Base-by-base conservation (phyloP, 2,797 vertebrate species). In the Urophycis tenuis region DNA sequence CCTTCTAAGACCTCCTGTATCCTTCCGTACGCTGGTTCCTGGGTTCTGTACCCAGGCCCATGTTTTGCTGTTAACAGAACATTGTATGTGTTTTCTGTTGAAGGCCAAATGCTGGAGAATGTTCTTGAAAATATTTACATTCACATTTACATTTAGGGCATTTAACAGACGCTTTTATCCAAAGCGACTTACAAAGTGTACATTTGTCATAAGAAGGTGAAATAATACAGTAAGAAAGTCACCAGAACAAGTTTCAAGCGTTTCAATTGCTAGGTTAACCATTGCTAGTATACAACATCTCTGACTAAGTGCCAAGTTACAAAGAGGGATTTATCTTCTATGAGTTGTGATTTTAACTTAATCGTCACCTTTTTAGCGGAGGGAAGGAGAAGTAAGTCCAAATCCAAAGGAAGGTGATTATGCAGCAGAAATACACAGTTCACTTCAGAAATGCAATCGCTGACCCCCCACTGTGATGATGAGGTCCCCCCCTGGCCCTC, bases 1-100 rank as follows among this genome's bases (percentile, higher is more conserved):
- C 81, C 72, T 75, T 3, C 78, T 7, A n/a, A n/a, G n/a, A 53
- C 79, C 22, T 7, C n/a, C 22, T n/a, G 53, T 60, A 60, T 25
- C 45, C 11, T 64, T 64, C n/a, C 14, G 3, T 7, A 17, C 5
- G 41, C 17, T 22, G 45, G 17, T 5, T n/a, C n/a, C 5, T 53
- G 49, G 4, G 53, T n/a, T 25, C 2, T 53, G 19, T 64, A 25
- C n/a, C 53, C 7, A 2, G n/a, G 53, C 6, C n/a, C 10, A 25
- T 22, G 45, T 53, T 53, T 53, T 22, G 14, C 2, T 0, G 93
- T 95, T n/a, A 69, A 31, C 30, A 69, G 1, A 29, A 29, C 64
- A 31, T 69, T 30, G 76, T 60, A 49, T 5, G 29, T 67, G 81
- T 79, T 22, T 31, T 36, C 67, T 22, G 3, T n/a, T 19, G 14